A percentile compares a stretch with the other conserved stretches of the same genome.
phyloP scores from a whole-genome alignment of 2,888 invertebrate genomes.

The Yponomeuta cagnagella region DNA sequence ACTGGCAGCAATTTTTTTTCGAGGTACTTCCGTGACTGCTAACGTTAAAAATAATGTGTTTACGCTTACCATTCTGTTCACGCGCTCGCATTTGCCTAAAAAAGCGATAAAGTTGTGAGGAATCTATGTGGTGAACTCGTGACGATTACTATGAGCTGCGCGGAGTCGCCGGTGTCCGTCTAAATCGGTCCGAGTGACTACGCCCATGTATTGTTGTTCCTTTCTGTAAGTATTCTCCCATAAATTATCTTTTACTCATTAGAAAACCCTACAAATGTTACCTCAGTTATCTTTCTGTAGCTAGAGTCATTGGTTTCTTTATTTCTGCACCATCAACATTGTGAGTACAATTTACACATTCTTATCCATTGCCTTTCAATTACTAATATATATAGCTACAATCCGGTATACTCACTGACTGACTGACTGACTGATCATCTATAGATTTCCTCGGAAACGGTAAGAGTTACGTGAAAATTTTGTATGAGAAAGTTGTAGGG shows the following conservation, averaged over 20 bases:
- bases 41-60: constrained; percentile 41
- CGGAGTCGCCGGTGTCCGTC: constrained; percentile 34
- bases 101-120: constrained; percentile 31
- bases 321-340: not conserved
- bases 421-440: too few species aligned
- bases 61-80: constrained; percentile 35
- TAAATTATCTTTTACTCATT: constrained; percentile 8
- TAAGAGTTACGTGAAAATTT: too few species aligned
- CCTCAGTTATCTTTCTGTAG: not conserved
- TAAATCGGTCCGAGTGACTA: constrained; percentile 24
- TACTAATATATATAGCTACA: too few species aligned
- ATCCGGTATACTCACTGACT: too few species aligned
- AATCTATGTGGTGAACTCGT: constrained; percentile 31
- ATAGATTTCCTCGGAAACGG: too few species aligned
- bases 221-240: constrained; percentile 62
- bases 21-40: constrained; percentile 26
- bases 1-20: not conserved
- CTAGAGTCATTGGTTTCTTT: not conserved
- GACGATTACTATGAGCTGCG: constrained; percentile 30
- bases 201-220: constrained; percentile 76
- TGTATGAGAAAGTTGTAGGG: too few species aligned
- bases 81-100: constrained; percentile 35
- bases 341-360: not conserved
- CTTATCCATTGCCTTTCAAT: not conserved
- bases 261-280: not conserved